Percentiles rank a stretch among this genome's conserved stretches.
Evolutionary conservation across 2,888 invertebrate genomes (phyloP).

Genomic region (Dichetophora obliterata): DNA sequence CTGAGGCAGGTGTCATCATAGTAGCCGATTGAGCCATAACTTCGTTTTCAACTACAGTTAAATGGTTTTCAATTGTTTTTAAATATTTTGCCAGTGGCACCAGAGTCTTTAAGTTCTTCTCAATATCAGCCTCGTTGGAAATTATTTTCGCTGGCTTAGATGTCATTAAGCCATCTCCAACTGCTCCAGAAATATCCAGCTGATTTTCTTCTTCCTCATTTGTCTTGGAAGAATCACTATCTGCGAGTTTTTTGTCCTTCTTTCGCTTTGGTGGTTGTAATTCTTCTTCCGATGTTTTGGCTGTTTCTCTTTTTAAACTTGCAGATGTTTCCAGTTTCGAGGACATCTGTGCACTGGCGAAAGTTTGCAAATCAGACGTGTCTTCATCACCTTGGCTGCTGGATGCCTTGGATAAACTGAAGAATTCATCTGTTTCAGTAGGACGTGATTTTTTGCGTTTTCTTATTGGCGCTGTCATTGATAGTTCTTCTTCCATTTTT

Average conservation of each 20-base stretch:
- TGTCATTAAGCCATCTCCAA: constrained; percentile 72
- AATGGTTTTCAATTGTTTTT: constrained; percentile 72
- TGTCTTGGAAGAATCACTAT: constrained; percentile 67
- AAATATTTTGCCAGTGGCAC: constrained; percentile 68
- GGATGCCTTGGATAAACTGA: constrained; percentile 76
- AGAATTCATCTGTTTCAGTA: constrained; percentile 77
- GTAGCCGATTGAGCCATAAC: constrained; percentile 76
- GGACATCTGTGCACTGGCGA: constrained; percentile 76
- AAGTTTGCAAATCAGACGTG: constrained; percentile 77
- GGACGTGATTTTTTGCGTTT: constrained; percentile 77
- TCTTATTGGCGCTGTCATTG: constrained; percentile 72
- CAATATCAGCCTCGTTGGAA: constrained; percentile 71
- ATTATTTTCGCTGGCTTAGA: constrained; percentile 61
- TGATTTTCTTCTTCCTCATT: constrained; percentile 68
- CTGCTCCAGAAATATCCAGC: constrained; percentile 73
- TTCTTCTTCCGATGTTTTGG: constrained; percentile 43
- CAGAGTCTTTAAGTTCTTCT: constrained; percentile 69
- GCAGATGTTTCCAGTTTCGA: constrained; percentile 70
- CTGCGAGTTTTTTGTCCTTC: constrained; percentile 64
- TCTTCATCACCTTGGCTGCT: constrained; percentile 71
- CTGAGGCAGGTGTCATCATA: constrained; percentile 78
- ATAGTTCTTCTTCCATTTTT: constrained; percentile 73
- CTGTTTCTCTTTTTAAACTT: constrained; percentile 53
- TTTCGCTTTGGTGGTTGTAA: constrained; percentile 63
- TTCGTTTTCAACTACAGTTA: constrained; percentile 76